These are phyloP conservation scores for Drosophila yakuba DNA, from an alignment of 1,140 invertebrate genomes.

Conservation along the genomic window DNA sequence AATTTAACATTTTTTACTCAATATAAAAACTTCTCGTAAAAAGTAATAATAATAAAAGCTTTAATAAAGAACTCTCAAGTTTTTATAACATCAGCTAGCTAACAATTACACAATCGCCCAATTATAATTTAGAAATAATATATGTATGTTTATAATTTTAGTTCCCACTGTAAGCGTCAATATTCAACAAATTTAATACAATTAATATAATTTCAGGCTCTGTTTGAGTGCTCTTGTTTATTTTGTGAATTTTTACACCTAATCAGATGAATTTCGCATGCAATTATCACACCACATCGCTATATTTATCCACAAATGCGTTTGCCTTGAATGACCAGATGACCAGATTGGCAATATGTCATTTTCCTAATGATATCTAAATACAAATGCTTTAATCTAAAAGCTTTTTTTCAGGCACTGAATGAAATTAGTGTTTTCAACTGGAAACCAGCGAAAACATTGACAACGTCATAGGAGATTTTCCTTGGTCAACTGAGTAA, in stretches of 20 bases:
- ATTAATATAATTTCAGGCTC: constrained; percentile 17
- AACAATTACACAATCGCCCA: too few relatives aligned
- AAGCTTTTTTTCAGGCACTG: constrained; percentile 15
- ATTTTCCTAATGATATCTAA: constrained; percentile 33
- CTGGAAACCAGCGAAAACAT: not conserved
- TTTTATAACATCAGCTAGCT: too few relatives aligned
- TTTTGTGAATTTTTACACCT: constrained; percentile 36
- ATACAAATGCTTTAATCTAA: constrained; percentile 6
- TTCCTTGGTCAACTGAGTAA: constrained; percentile 14
- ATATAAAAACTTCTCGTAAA: too few relatives aligned
- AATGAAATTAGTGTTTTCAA: constrained; percentile 21
- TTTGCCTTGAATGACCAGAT: constrained; percentile 26
- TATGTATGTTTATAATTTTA: not conserved
- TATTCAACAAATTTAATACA: constrained; percentile 27
- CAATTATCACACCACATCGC: constrained; percentile 39
- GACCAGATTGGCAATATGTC: constrained; percentile 42
- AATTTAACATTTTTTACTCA: too few relatives aligned
- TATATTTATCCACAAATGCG: constrained; percentile 17
- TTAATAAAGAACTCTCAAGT: too few relatives aligned
- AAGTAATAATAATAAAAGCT: too few relatives aligned
- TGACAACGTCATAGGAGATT: constrained; percentile 9
- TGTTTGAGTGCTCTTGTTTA: constrained; percentile 17
- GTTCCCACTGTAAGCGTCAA: not conserved
- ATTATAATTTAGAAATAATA: too few relatives aligned
- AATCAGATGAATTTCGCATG: constrained; percentile 41